Base-by-base conservation (phyloP, 1,140 invertebrate genomes). In the Pemphigus obesinymphae region DNA sequence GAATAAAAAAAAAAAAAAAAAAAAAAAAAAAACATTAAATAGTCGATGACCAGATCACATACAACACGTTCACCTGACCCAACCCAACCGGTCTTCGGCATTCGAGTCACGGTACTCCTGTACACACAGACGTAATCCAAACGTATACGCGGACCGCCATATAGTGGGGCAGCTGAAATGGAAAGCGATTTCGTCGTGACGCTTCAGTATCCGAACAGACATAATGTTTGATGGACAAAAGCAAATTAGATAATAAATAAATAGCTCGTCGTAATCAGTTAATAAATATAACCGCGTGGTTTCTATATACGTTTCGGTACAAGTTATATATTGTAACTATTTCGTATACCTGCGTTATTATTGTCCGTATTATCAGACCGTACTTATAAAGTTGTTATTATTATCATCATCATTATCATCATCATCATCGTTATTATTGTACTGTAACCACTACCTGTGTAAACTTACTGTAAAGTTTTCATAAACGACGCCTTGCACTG, bases 151-250 rank as follows among this genome's bases (percentile, higher is more conserved):
- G 10, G 53, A 61, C 40, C n/a, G 37, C 34, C 55, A 29, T 58
- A 61, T 80, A 80, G 76, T 80, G 76, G 76, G 76, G 76, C 76
- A n/a, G 55, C 53, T 20, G 76, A 80, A 80, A 80, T 61, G 76
- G 76, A 80, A 80, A 80, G 76, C 55, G 76, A 80, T 80, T 80
- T 40, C 23, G 34, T 26, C 76, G 53, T 63, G 76, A 63, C 76
- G 76, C 76, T 80, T 80, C 76, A 80, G 76, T 80, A 80, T 80
- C 55, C 55, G 76, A 61, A 80, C 58, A 63, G 76, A 80, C 76
- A 80, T 63, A 80, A 63, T 43, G 76, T 61, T 80, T 80, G 76
- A 61, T 43, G 37, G 76, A 80, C 76, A 80, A 80, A 80, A 80
- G 34, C 50, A 63, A 80, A 80, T 80, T 80, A 80, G 37, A 80